Evolutionary conservation across 2,113 vertebrate species (phyloP).

Genomic region (Steatornis caripensis): DNA sequence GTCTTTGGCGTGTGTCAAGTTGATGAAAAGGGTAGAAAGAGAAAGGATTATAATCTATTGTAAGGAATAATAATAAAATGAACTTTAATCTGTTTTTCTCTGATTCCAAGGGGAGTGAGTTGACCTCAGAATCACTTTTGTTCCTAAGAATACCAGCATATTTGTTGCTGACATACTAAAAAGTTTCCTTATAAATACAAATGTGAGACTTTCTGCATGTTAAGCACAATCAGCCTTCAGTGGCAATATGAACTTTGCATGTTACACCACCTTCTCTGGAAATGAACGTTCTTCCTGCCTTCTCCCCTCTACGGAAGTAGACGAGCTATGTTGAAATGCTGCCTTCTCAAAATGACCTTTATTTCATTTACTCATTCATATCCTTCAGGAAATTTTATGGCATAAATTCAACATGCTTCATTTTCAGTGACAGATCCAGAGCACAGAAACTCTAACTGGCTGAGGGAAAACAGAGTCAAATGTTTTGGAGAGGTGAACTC

Average conservation of each 20-base stretch:
- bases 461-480: neutral
- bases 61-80: neutral
- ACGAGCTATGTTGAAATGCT: neutral
- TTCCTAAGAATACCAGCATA: neutral
- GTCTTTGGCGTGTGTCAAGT: conserved; percentile 16
- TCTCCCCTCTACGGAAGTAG: neutral
- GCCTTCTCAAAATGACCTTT: neutral
- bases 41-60: neutral
- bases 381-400: neutral
- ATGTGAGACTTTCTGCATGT: neutral
- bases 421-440: neutral
- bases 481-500: neutral
- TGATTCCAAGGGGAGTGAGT: neutral
- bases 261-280: neutral
- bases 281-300: neutral
- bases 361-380: neutral
- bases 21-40: neutral
- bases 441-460: neutral
- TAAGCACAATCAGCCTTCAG: neutral
- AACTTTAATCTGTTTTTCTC: neutral
- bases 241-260: neutral
- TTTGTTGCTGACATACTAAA: neutral
- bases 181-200: neutral
- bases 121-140: neutral
- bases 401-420: neutral